These are phyloP conservation scores for Solea senegalensis DNA, from an alignment of 2,113 vertebrate species.

Conservation along the genomic window DNA sequence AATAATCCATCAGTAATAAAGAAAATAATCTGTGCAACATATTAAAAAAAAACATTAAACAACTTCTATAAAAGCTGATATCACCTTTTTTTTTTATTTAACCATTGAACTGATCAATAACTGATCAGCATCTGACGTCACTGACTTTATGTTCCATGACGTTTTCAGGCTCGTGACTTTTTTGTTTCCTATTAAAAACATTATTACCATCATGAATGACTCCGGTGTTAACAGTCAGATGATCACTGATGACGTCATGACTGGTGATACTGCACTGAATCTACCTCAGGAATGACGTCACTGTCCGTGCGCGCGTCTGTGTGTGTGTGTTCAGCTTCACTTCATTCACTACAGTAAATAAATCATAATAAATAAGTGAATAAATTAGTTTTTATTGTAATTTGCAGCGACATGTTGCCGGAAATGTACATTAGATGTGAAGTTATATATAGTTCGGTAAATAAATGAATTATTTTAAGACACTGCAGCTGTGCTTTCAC, in stretches of 20 bases:
- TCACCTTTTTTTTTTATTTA: too few relatives aligned
- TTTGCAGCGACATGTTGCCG: conserved; percentile 16
- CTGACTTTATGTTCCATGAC: too few relatives aligned
- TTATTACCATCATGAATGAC: too few relatives aligned
- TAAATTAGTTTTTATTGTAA: conserved; percentile 14
- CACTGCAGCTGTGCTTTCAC: conserved; percentile 6
- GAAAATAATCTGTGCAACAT: too few relatives aligned
- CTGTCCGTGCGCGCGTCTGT: conserved; percentile 26
- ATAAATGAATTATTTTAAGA: conserved; percentile 73
- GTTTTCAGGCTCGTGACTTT: too few relatives aligned
- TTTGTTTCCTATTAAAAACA: too few relatives aligned
- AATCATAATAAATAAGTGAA: background rate
- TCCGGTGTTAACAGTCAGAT: too few relatives aligned
- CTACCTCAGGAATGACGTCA: conserved; percentile 75
- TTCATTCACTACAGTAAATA: background rate
- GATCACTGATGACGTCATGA: background rate
- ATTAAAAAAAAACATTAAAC: too few relatives aligned
- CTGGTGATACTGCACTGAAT: conserved; percentile 48
- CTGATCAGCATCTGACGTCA: too few relatives aligned
- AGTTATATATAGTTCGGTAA: conserved; percentile 64
- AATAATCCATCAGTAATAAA: too few relatives aligned
- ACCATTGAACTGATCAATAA: too few relatives aligned
- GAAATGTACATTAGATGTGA: conserved; percentile 66
- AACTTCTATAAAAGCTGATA: too few relatives aligned
- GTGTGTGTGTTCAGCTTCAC: conserved; percentile 16